Percentiles rank a stretch among this genome's conserved stretches.
Conservation (phyloP, 2,888 invertebrate genomes). For the Saturnia pavonia region DNA sequence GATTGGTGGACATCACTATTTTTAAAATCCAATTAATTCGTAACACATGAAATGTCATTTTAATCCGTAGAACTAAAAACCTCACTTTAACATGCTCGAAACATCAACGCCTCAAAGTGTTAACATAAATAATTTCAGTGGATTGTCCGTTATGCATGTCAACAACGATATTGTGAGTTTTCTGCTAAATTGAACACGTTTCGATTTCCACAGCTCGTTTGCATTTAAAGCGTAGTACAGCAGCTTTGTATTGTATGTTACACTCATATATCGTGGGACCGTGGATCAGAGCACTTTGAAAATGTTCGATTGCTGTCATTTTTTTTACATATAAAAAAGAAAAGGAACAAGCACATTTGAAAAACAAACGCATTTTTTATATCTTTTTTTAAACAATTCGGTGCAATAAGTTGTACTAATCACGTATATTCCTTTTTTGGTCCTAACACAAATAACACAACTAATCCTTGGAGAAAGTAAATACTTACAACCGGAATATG, state of each 20-base stretch:
- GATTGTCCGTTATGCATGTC: background rate
- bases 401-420: too few species aligned
- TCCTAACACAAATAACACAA: too few species aligned
- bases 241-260: constrained; percentile 1
- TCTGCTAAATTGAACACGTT: constrained; percentile 15
- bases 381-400: too few species aligned
- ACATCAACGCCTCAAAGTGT: background rate
- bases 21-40: too few species aligned
- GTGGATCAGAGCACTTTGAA: background rate
- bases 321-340: background rate
- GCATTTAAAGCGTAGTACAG: constrained; percentile 4
- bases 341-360: background rate
- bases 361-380: too few species aligned
- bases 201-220: constrained; percentile 12
- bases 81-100: background rate
- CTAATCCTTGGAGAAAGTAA: too few species aligned
- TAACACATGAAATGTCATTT: too few species aligned
- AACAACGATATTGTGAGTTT: constrained; percentile 7
- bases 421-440: too few species aligned
- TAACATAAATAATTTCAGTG: background rate
- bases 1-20: too few species aligned
- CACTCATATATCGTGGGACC: background rate
- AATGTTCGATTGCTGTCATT: background rate
- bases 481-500: too few species aligned
- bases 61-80: too few species aligned